Evolutionary conservation across 2,113 vertebrate species (phyloP).

Genomic region (Poecile atricapillus): DNA sequence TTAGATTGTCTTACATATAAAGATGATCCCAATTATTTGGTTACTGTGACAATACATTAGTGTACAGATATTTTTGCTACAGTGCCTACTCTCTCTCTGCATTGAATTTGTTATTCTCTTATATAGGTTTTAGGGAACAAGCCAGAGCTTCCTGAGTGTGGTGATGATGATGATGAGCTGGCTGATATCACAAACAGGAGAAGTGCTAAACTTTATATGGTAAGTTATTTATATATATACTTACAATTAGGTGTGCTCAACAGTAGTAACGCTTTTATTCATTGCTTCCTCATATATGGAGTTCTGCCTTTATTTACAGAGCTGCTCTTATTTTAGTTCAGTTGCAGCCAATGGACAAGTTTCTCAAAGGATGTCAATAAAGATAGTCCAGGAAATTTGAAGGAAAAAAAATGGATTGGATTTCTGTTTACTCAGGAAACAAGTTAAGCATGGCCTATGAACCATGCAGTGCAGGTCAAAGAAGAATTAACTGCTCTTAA

Average conservation of each 20-base stretch:
- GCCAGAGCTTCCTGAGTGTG: conserved; percentile 72
- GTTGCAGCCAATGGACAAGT: not conserved
- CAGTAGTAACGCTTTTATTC: not conserved
- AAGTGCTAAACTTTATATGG: conserved; percentile 89
- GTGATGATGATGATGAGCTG: conserved; percentile 73
- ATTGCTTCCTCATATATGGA: not conserved
- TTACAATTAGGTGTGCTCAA: not conserved
- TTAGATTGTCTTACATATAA: not conserved
- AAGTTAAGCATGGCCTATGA: not conserved
- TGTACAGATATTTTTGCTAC: not conserved
- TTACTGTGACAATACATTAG: fast-evolving
- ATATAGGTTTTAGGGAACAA: conserved; percentile 83
- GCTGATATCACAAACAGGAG: conserved; percentile 88
- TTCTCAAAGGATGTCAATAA: not conserved
- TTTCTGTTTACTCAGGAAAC: not conserved
- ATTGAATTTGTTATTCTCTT: not conserved
- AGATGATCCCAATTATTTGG: fast-evolving
- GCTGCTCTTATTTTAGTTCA: not conserved
- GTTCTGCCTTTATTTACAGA: not conserved
- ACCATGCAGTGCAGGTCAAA: not conserved
- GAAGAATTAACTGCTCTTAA: not conserved
- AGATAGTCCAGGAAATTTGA: not conserved
- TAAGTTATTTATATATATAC: conserved; percentile 22
- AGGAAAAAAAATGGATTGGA: not conserved
- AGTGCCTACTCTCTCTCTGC: not conserved